A percentile compares a stretch with the other conserved stretches of the same genome.
phyloP scores from a whole-genome alignment of 1,140 invertebrate genomes.

The Tribolium madens region DNA sequence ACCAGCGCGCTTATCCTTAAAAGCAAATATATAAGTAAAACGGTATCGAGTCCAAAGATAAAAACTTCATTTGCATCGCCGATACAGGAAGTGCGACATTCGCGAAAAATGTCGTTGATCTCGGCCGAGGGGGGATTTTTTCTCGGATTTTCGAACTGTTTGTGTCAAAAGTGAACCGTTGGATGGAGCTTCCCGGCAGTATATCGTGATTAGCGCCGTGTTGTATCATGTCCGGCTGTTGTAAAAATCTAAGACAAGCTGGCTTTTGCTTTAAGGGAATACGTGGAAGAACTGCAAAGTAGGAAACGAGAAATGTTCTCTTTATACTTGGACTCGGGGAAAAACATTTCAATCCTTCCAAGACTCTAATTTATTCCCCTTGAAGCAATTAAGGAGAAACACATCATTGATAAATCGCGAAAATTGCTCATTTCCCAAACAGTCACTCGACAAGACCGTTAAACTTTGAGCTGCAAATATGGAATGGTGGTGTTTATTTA shows the following conservation, averaged over 20 bases:
- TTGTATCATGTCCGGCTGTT: conserved; percentile 14
- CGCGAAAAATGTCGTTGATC: conserved; percentile 36
- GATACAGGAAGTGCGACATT: conserved; percentile 19
- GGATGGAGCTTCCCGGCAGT: conserved; percentile 14
- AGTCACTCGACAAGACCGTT: conserved; percentile 9
- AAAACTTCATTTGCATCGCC: conserved; percentile 19
- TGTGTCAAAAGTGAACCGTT: conserved; percentile 27
- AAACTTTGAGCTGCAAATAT: conserved; percentile 26
- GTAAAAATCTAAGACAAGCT: conserved; percentile 41
- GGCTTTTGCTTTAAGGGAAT: conserved; percentile 39
- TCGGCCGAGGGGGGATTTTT: background rate
- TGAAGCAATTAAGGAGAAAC: conserved; percentile 20
- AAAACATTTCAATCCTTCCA: conserved; percentile 27
- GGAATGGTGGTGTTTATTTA: conserved; percentile 12
- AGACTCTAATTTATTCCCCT: conserved; percentile 18
- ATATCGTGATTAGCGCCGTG: conserved; percentile 30
- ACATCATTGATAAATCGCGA: background rate
- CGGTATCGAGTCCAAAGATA: conserved; percentile 25
- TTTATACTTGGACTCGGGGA: conserved; percentile 12
- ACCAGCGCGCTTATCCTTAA: conserved; percentile 28
- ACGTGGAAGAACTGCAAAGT: conserved; percentile 38
- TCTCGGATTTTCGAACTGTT: background rate
- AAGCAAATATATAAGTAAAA: conserved; percentile 20
- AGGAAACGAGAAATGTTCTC: conserved; percentile 15
- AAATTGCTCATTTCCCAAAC: background rate